Evolutionary conservation across 2,797 vertebrate genomes (phyloP).

Genomic region (Scyliorhinus canicula): DNA sequence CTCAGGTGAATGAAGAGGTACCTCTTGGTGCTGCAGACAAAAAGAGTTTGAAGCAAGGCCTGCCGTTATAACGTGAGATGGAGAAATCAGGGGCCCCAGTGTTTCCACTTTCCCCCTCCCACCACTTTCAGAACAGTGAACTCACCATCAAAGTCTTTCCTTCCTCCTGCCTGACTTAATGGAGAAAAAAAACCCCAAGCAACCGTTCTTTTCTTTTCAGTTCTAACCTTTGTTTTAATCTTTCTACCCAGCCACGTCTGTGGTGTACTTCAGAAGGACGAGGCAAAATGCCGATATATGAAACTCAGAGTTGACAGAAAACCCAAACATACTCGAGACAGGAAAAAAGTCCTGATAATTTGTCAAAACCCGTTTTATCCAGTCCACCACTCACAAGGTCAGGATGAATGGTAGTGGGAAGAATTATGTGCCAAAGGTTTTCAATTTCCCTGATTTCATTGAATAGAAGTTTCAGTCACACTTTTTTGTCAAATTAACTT

Average conservation of each 20-base stretch:
- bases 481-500: neutral
- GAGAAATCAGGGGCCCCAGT: neutral
- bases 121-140: neutral
- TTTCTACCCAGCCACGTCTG: neutral
- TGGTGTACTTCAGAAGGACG: neutral
- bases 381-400: neutral
- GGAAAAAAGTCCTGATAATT: neutral
- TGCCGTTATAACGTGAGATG: neutral
- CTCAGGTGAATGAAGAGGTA: too few species aligned
- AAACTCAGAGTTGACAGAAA: neutral
- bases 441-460: constrained; percentile 6
- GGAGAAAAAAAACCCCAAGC: neutral
- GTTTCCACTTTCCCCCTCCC: neutral
- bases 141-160: neutral
- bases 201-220: neutral
- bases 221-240: neutral
- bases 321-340: neutral
- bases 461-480: neutral
- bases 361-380: neutral
- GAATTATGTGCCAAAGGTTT: neutral
- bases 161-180: neutral
- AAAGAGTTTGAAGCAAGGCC: neutral
- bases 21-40: neutral
- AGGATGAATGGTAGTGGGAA: neutral
- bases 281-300: neutral